Base-by-base conservation (phyloP, 2,888 invertebrate species). In the Hyalella azteca region DNA sequence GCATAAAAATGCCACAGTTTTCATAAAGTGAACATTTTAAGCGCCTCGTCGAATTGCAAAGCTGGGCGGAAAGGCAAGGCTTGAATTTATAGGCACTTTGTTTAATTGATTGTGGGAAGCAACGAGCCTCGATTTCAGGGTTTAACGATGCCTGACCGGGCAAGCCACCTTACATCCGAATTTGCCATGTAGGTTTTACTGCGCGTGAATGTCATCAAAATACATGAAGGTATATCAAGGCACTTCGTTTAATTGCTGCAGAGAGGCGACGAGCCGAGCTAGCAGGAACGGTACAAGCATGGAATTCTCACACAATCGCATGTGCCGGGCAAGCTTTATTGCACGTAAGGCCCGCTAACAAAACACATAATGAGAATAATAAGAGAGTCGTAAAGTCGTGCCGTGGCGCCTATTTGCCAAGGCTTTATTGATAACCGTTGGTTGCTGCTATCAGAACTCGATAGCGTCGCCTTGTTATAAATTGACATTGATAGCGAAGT, bases 361-460 rank as follows among this genome's bases (percentile, higher is more conserved):
- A 9, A 15, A 45, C 11, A 9, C 36, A 66, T 66, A 66, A 66
- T 29, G 66, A 39, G 66, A 66, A 66, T 29, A 36, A 66, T 66
- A 29, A 66, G 36, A 66, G 66, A 36, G 39, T 36, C 66, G 36
- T 66, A 66, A 66, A 66, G 45, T 36, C n/a, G 66, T 36, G 66
- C 66, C 66, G 19, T 15, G 66, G 66, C 39, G 66, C 19, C 66
- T 66, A 66, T 66, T 66, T 66, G 22, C 66, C 11, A 15, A 22
- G 66, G 36, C 66, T 29, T 66, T 66, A 66, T 66, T 66, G 66
- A 66, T 66, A 66, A 36, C 66, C 66, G 66, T 66, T 66, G 66
- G 36, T 66, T 66, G n/a, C n/a, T n/a, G n/a, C 29, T 66, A 66
- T 66, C 66, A 66, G 66, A 66, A 66, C 66, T 36, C 66, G 66